Percentiles rank a stretch among this genome's conserved stretches.
phyloP scores from a whole-genome alignment of 2,888 invertebrate genomes.

The Perizoma affinitatum region DNA sequence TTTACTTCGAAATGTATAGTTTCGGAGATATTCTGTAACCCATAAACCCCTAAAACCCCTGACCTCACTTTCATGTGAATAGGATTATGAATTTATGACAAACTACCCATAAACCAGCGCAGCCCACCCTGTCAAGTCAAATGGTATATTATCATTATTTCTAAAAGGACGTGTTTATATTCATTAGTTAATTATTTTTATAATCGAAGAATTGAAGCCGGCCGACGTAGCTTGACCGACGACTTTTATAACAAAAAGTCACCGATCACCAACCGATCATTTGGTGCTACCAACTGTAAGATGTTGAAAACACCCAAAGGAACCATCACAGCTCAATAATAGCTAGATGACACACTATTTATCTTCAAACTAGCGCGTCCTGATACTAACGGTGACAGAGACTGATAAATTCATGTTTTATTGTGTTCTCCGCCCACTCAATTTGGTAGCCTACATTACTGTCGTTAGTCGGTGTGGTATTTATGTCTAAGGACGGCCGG shows the following conservation, averaged over 20 bases:
- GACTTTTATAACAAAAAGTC: too few relatives aligned
- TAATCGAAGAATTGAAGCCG: too few relatives aligned
- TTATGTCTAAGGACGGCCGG: slow-evolving; percentile 11
- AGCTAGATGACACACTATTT: neutral
- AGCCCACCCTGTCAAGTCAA: slow-evolving; percentile 3
- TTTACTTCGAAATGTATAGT: too few relatives aligned
- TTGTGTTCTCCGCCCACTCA: slow-evolving; percentile 68
- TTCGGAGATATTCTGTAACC: too few relatives aligned
- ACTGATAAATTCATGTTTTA: slow-evolving; percentile 76
- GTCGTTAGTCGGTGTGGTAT: slow-evolving; percentile 30
- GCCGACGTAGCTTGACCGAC: too few relatives aligned
- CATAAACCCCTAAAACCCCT: too few relatives aligned
- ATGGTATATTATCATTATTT: neutral
- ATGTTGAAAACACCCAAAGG: neutral
- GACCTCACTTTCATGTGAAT: too few relatives aligned
- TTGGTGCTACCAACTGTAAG: too few relatives aligned
- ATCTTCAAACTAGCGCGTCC: slow-evolving; percentile 10
- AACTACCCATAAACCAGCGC: slow-evolving; percentile 23
- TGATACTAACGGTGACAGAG: slow-evolving; percentile 56
- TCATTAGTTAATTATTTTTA: too few relatives aligned
- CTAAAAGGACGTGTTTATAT: too few relatives aligned
- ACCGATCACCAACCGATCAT: too few relatives aligned
- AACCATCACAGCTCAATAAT: neutral
- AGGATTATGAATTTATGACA: neutral
- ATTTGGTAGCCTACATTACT: slow-evolving; percentile 44